phyloP scores from a whole-genome alignment of 2,888 invertebrate genomes.

The Stenodera caucasica region DNA sequence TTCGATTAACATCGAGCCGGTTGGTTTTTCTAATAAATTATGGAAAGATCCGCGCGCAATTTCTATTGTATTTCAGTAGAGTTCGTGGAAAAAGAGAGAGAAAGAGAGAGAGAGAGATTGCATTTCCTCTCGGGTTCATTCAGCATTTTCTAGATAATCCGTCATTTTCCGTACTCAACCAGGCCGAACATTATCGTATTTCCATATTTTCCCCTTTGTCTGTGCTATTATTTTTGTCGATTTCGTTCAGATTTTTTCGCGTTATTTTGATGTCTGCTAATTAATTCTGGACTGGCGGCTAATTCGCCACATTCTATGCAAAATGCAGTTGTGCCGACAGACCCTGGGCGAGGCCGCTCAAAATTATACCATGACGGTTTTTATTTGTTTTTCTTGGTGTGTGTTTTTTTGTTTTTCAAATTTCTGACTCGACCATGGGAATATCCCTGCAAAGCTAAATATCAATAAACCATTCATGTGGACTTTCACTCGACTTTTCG shows the following conservation, averaged over 20 bases:
- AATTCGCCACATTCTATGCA: constrained; percentile 14
- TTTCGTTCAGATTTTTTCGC: background rate
- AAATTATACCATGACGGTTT: constrained; percentile 12
- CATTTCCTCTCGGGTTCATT: constrained; percentile 9
- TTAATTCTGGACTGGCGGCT: constrained; percentile 9
- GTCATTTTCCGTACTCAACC: constrained; percentile 12
- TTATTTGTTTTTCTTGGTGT: background rate
- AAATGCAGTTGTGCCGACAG: constrained; percentile 12
- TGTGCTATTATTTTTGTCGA: background rate
- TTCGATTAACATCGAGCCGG: constrained; percentile 1
- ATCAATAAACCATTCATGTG: background rate
- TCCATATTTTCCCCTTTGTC: constrained; percentile 2
- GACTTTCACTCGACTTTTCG: background rate
- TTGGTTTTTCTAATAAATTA: constrained; percentile 10
- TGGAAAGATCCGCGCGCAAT: constrained; percentile 6
- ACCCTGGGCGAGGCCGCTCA: constrained; percentile 9
- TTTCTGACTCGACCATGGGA: background rate
- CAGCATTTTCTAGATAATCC: constrained; percentile 6
- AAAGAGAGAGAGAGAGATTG: background rate
- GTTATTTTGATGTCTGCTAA: background rate
- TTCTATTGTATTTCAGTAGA: constrained; percentile 4
- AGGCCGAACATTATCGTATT: constrained; percentile 8
- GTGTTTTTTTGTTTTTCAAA: background rate
- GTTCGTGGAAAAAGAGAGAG: too few species aligned
- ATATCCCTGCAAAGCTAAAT: background rate